phyloP scores from a whole-genome alignment of 2,113 vertebrate species.

The Anolis carolinensis region DNA sequence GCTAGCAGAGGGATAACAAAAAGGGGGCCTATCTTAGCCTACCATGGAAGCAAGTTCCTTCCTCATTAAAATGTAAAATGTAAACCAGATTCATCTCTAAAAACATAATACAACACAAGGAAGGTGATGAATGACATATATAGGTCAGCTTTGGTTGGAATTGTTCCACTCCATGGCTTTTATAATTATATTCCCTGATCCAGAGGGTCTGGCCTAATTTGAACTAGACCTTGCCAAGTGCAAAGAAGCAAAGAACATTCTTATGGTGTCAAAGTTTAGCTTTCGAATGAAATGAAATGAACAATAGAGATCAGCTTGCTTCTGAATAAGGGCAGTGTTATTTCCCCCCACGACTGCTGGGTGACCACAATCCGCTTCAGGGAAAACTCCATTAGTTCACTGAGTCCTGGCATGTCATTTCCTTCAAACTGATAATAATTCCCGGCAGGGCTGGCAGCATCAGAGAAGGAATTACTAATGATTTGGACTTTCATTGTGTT shows the following conservation, averaged over 20 bases:
- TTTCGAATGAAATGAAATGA: not conserved
- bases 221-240: not conserved
- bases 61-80: not conserved
- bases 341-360: not conserved
- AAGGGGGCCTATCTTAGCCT: no score
- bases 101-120: not conserved
- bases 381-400: not conserved
- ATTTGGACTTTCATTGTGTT: not conserved
- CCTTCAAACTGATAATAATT: no score
- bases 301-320: not conserved
- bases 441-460: not conserved
- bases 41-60: no score
- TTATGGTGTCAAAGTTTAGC: not conserved
- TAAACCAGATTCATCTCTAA: not conserved
- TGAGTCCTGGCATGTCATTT: not conserved
- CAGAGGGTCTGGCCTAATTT: not conserved
- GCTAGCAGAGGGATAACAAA: no score
- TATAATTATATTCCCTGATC: not conserved
- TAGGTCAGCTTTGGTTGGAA: not conserved
- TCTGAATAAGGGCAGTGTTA: not conserved
- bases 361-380: not conserved
- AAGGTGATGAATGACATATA: not conserved
- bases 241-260: not conserved
- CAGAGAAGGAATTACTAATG: fast-evolving
- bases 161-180: not conserved